Conservation (phyloP, 2,888 invertebrate species). For the Amphipyra tragopoginis region DNA sequence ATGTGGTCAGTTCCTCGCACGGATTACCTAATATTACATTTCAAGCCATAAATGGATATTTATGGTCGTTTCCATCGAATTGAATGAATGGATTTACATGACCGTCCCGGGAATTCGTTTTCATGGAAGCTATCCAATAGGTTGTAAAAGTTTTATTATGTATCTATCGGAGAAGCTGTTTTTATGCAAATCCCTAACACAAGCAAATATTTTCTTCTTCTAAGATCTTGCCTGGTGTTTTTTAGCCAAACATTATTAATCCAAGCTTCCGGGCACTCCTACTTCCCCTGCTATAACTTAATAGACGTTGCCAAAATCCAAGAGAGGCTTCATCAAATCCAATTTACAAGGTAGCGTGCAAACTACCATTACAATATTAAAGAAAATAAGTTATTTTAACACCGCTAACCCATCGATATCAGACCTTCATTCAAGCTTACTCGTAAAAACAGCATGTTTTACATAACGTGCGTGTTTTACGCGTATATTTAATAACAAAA, state of each 20-base stretch:
- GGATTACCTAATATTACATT: slow-evolving; percentile 10
- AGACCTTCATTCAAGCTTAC: slow-evolving; percentile 7
- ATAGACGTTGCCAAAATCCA: too few species aligned
- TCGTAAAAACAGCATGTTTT: slow-evolving; percentile 29
- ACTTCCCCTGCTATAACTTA: too few species aligned
- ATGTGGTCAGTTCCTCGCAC: not conserved
- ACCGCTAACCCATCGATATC: not conserved
- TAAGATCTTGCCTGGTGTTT: too few species aligned
- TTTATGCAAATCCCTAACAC: not conserved
- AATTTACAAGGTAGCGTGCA: too few species aligned
- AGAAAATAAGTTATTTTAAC: not conserved
- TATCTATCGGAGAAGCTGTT: not conserved
- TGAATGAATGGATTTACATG: not conserved
- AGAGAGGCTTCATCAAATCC: too few species aligned
- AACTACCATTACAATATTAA: not conserved
- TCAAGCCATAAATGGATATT: slow-evolving; percentile 18
- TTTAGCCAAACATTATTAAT: too few species aligned
- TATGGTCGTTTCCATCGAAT: slow-evolving; percentile 9
- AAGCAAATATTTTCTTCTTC: not conserved
- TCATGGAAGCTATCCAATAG: not conserved
- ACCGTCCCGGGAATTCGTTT: slow-evolving; percentile 8
- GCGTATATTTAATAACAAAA: slow-evolving; percentile 33
- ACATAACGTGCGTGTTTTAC: slow-evolving; percentile 32
- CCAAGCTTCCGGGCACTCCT: too few species aligned
- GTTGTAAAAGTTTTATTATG: too few species aligned